These are phyloP conservation scores for Lordiphosa fenestrarum DNA, from an alignment of 2,888 invertebrate genomes.

Conservation along the genomic window DNA sequence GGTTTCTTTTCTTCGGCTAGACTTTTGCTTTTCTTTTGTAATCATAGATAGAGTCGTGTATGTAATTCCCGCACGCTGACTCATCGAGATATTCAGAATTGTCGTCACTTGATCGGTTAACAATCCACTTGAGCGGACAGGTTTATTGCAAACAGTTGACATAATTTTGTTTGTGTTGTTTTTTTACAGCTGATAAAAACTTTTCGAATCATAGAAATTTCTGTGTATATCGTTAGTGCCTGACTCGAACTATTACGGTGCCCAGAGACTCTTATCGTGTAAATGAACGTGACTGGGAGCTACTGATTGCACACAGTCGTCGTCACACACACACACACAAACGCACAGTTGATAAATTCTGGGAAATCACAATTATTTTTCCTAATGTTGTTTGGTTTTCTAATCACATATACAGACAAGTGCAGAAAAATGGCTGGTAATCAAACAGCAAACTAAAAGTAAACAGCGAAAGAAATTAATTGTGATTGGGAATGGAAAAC, in stretches of 20 bases:
- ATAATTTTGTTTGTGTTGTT: conserved; percentile 12
- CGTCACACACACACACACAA: too few species aligned
- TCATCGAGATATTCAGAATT: conserved; percentile 30
- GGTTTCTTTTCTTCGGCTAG: conserved; percentile 5
- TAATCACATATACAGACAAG: too few species aligned
- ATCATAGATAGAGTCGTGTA: background rate
- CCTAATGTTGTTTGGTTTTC: conserved; percentile 23
- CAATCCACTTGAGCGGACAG: background rate
- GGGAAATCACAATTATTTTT: conserved; percentile 37
- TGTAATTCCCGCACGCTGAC: conserved; percentile 33
- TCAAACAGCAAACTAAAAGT: background rate
- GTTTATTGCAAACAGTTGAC: conserved; percentile 35
- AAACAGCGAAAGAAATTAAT: too few species aligned
- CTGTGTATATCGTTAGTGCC: conserved; percentile 4
- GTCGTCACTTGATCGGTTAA: conserved; percentile 39
- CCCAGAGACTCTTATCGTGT: conserved; percentile 16
- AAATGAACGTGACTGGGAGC: conserved; percentile 31
- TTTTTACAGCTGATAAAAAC: conserved; percentile 25
- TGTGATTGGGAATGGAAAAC: background rate
- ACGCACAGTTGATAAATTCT: conserved; percentile 25
- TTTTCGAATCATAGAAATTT: conserved; percentile 21
- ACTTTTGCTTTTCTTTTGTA: background rate
- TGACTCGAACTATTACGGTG: conserved; percentile 26
- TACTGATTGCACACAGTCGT: conserved; percentile 1
- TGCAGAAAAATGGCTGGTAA: background rate